Evolutionary conservation across 2,888 invertebrate genomes (phyloP).

Genomic region (Sesamia inferens): DNA sequence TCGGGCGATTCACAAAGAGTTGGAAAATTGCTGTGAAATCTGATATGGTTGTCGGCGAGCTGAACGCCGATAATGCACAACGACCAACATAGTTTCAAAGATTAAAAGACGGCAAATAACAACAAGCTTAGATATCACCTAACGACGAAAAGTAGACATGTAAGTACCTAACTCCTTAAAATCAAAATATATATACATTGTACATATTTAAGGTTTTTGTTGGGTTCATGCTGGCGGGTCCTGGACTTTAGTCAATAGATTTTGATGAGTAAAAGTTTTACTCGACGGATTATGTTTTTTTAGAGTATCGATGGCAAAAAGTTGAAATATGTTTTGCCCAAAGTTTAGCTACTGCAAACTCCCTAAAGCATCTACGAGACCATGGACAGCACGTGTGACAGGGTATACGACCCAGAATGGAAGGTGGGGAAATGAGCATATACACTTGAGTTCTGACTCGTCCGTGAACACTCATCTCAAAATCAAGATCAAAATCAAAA

Average conservation of each 20-base stretch:
- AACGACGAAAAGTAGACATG: constrained; percentile 1
- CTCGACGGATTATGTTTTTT: background rate
- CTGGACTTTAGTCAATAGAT: constrained; percentile 20
- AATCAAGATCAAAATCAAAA: too few relatives aligned
- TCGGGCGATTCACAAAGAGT: constrained; percentile 17
- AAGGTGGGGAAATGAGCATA: background rate
- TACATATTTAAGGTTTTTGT: too few relatives aligned
- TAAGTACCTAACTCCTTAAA: constrained; percentile 3
- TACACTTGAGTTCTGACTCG: background rate
- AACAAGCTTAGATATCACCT: constrained; percentile 16
- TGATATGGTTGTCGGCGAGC: constrained; percentile 22
- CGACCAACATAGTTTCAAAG: background rate
- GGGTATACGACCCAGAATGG: background rate
- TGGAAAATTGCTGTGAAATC: constrained; percentile 32
- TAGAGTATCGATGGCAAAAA: background rate
- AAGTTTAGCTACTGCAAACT: background rate
- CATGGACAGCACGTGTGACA: background rate
- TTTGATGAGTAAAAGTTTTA: constrained; percentile 26
- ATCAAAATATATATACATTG: background rate
- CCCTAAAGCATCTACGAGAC: background rate
- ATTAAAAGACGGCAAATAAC: background rate
- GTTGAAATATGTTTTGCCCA: background rate
- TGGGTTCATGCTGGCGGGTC: background rate
- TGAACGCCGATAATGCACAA: constrained; percentile 6
- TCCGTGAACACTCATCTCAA: background rate